These are phyloP conservation scores for Amaurobius ferox DNA, from an alignment of 2,888 invertebrate genomes.

Conservation along the genomic window DNA sequence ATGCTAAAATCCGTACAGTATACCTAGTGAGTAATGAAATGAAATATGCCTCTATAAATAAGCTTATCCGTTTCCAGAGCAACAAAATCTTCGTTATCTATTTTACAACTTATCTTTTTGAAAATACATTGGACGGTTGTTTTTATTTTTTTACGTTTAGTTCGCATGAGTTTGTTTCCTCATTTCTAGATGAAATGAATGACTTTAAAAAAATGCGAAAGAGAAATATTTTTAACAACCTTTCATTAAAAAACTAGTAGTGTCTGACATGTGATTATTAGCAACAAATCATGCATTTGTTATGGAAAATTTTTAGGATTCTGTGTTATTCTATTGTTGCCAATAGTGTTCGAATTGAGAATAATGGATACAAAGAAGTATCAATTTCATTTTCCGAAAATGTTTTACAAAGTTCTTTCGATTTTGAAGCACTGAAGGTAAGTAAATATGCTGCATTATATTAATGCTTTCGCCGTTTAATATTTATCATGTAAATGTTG, in stretches of 20 bases:
- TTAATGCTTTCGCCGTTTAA: no score
- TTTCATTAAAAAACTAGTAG: no score
- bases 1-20: not conserved
- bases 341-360: not conserved
- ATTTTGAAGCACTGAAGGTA: constrained; percentile 41
- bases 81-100: constrained; percentile 36
- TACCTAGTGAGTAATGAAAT: not conserved
- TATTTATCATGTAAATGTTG: no score
- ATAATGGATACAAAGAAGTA: constrained; percentile 46
- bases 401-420: not conserved
- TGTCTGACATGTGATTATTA: no score
- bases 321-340: not conserved
- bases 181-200: not conserved
- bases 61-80: constrained; percentile 37
- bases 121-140: not conserved
- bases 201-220: no score
- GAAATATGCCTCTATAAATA: not conserved
- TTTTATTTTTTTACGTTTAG: not conserved
- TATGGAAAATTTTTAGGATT: no score
- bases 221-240: no score
- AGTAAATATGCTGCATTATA: not conserved
- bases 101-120: constrained; percentile 38
- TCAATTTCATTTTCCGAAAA: constrained; percentile 37
- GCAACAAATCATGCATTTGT: no score
- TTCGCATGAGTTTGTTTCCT: not conserved